Evolutionary conservation across 2,113 vertebrate genomes (phyloP).

Genomic region (Leptobrachium leishanense): DNA sequence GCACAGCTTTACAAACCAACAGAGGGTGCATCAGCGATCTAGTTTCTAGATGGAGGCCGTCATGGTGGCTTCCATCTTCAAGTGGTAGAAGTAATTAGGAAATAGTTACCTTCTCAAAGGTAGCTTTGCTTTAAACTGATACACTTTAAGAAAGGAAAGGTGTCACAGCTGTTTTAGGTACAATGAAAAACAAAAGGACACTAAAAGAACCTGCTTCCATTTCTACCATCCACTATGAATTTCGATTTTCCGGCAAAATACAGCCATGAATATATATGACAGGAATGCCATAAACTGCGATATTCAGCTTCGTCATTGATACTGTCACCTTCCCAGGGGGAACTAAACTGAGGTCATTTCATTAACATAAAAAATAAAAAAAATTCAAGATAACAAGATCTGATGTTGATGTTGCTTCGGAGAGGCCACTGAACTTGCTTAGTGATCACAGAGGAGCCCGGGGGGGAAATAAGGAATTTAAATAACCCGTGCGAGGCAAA

Average conservation of each 20-base stretch:
- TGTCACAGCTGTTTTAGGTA: too few species aligned
- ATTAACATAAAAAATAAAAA: constrained; percentile 19
- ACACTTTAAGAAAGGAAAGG: too few species aligned
- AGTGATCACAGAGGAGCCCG: not conserved
- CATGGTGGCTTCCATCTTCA: too few species aligned
- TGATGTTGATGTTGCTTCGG: not conserved
- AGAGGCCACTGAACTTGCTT: constrained; percentile 16
- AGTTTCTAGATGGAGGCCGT: too few species aligned
- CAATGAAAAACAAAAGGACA: too few species aligned
- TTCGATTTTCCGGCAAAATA: not conserved
- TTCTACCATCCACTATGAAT: not conserved
- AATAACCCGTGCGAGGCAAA: constrained; percentile 9
- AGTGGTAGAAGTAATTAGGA: too few species aligned
- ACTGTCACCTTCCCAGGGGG: constrained; percentile 34
- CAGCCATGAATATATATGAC: not conserved
- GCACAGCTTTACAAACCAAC: too few species aligned
- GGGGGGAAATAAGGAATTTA: not conserved
- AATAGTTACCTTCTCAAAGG: too few species aligned
- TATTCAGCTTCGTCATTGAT: not conserved
- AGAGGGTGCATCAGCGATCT: too few species aligned
- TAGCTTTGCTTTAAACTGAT: too few species aligned
- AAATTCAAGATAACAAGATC: not conserved
- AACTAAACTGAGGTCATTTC: constrained; percentile 1
- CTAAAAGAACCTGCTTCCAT: too few species aligned
- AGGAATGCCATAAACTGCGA: not conserved